These are phyloP conservation scores for Hemiprocne comata DNA, from an alignment of 2,113 vertebrate genomes.

Conservation along the genomic window DNA sequence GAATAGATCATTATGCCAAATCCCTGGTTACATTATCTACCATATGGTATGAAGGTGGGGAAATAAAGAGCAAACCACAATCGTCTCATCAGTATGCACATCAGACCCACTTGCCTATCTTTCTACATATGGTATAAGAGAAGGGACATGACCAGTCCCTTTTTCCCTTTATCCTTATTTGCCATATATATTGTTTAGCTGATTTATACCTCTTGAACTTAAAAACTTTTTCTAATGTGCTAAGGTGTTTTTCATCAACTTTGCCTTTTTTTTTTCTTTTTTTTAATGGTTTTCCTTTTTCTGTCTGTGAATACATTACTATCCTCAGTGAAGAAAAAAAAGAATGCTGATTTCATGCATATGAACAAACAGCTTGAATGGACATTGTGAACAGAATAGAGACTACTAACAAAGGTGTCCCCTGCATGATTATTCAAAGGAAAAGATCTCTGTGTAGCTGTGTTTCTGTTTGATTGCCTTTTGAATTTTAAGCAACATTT, in stretches of 20 bases:
- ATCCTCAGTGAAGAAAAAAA: background rate
- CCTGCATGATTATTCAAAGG: background rate
- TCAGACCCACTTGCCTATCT: background rate
- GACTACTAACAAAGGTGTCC: background rate
- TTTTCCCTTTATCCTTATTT: background rate
- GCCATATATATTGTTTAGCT: background rate
- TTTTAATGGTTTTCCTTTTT: background rate
- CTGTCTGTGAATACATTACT: background rate
- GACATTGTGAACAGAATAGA: background rate
- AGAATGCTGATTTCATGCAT: background rate
- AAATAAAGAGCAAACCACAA: background rate
- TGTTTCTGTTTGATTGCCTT: background rate
- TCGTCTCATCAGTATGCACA: background rate
- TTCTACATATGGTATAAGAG: background rate
- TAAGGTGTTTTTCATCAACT: background rate
- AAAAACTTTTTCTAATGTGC: background rate
- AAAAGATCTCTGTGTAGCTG: background rate
- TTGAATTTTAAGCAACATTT: conserved; percentile 10
- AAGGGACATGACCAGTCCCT: background rate
- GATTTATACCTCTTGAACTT: background rate
- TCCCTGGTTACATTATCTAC: background rate
- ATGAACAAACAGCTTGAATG: background rate
- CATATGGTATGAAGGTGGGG: background rate
- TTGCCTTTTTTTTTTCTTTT: background rate
- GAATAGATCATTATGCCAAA: background rate